Percentiles rank a stretch among this genome's conserved stretches.
These are phyloP conservation scores for Drosophila mimetica DNA, from an alignment of 2,888 invertebrate genomes.

Conservation along the genomic window DNA sequence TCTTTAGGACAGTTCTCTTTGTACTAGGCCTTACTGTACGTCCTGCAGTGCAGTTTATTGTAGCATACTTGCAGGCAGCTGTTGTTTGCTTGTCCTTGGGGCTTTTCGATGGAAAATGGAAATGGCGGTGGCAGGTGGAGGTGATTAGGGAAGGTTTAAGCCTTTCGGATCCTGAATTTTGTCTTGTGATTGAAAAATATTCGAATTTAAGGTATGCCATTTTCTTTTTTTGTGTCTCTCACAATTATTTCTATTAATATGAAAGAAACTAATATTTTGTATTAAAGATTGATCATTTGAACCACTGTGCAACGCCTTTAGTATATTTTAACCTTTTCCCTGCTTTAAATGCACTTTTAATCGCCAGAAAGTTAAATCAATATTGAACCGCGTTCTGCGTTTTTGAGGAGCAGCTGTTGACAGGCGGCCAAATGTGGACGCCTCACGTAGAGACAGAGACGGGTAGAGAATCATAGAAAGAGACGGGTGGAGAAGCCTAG, in stretches of 20 bases:
- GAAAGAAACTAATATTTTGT: no score
- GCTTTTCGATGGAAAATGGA: slow-evolving; percentile 21
- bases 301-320: no score
- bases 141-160: slow-evolving; percentile 19
- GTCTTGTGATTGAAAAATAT: neutral
- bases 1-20: no score
- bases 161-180: slow-evolving; percentile 10
- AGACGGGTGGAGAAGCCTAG: neutral
- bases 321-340: neutral
- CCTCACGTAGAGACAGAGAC: slow-evolving; percentile 55
- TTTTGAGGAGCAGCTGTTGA: slow-evolving; percentile 68
- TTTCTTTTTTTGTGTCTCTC: no score
- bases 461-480: neutral
- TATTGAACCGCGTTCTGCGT: slow-evolving; percentile 73
- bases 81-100: slow-evolving; percentile 49
- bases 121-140: slow-evolving; percentile 47
- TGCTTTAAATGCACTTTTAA: slow-evolving; percentile 76
- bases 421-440: slow-evolving; percentile 56
- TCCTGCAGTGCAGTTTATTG: slow-evolving; percentile 65
- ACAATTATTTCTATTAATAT: no score
- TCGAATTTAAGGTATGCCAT: no score
- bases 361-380: slow-evolving; percentile 71
- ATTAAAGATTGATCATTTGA: no score
- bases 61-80: slow-evolving; percentile 71
- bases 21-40: slow-evolving; percentile 11